Base-by-base conservation (phyloP, 2,113 vertebrate species). In the Tyto alba region DNA sequence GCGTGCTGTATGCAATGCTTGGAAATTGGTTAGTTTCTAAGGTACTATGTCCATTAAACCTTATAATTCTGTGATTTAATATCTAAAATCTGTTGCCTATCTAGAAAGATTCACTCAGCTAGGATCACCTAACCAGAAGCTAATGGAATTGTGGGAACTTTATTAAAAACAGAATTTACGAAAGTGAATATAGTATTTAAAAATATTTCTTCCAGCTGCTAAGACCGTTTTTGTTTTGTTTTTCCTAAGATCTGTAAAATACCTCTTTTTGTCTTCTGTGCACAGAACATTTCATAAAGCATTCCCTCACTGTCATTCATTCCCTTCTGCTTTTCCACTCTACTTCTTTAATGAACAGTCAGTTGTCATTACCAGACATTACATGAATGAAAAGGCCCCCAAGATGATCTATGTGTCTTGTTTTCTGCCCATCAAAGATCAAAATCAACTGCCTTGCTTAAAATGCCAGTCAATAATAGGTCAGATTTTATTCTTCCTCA, bases 391-490 rank as follows among this genome's bases (percentile, higher is more conserved):
- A 90, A 77, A 73, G 27, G 19, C 30, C 60, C 14, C 57, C 27
- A 67, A 21, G 41, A 91, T 11, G 4, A 91, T 83, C 52, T 90
- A 9, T 85, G 34, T 74, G 73, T 89, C 82, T 77, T 77, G 8
- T 87, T 88, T 63, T 81, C 53, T 78, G 57, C 43, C 87, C 71
- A 87, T 91, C 79, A 63, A 68, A 86, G 88, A 75, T 59, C 29
- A 90, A 93, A 94, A 96, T 85, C 23, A 95, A 96, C 91, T 88
- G 45, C 87, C 59, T 96, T 97, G 88, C 74, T 94, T 97, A 97
- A 97, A 88, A 73, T 84, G 38, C 62, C 63, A 74, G 77, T 79
- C 88, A 98, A 93, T 94, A 97, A 91, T 79, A 97, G 87, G 94
- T 94, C 95, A 96, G 85, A 82, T 95, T 97, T 93, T 95, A 81